These are phyloP conservation scores for Piaya cayana DNA, from an alignment of 2,113 vertebrate genomes.

Conservation along the genomic window DNA sequence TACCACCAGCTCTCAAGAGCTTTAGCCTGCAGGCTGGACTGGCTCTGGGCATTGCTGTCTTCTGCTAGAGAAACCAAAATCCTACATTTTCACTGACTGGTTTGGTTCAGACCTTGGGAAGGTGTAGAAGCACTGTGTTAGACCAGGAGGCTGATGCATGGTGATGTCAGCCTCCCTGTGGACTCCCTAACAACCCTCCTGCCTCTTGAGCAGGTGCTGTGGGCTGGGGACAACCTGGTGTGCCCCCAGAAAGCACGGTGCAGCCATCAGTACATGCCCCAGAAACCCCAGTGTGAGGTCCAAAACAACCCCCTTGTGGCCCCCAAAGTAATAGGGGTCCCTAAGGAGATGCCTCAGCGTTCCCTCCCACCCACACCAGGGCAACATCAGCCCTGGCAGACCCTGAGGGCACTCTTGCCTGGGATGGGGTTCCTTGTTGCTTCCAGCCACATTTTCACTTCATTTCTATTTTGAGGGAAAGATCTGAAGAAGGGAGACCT, in stretches of 20 bases:
- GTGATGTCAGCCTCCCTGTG: neutral
- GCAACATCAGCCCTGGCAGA: rapidly evolving
- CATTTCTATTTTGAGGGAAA: neutral
- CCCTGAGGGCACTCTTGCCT: rapidly evolving
- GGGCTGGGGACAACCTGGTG: rapidly evolving
- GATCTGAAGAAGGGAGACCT: neutral
- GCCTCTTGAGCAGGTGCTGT: neutral
- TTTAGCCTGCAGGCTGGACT: neutral
- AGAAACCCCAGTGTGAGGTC: rapidly evolving
- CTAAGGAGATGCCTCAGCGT: rapidly evolving
- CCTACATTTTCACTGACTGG: rapidly evolving
- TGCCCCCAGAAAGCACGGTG: neutral
- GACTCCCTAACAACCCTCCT: neutral
- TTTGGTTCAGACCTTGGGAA: rapidly evolving
- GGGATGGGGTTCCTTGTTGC: rapidly evolving
- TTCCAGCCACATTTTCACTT: neutral
- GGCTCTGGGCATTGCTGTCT: neutral
- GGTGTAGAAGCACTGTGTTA: rapidly evolving
- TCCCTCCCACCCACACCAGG: rapidly evolving
- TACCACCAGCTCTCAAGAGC: neutral
- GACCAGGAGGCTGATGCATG: too few species aligned
- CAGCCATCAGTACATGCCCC: rapidly evolving
- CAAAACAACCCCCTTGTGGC: neutral
- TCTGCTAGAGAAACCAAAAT: neutral
- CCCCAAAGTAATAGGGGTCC: rapidly evolving